Evolutionary conservation across 2,113 vertebrate species (phyloP), one percentile per base, ranked within the genome.

Genomic region (Chaetorhynchus papuensis): DNA sequence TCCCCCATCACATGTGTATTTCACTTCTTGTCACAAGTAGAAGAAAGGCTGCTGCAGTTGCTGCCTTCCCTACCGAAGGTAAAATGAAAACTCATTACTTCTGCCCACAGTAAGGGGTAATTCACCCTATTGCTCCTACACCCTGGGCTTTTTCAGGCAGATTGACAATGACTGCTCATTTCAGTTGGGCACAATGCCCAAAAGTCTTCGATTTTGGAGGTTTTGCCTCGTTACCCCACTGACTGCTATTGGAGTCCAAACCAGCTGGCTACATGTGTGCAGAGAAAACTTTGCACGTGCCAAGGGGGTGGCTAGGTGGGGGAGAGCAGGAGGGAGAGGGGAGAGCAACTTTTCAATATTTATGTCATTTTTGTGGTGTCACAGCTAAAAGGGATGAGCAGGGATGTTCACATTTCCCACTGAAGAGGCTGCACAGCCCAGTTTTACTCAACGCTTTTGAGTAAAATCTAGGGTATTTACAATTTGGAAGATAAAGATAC

Each of bases 1-100:
- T 95, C 79, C 82, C 65, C 71, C 75, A 56, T 71, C 77, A 70
- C 31, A 56, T 56, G 80, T 57, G 47, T 82, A 65, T 87, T 95
- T 93, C 63, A 85, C 66, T 81, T 81, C 78, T 83, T 85, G 87
- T 72, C 84, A 61, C 11, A 77, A 82, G 64, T 0, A 65, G 77
- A 47, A 91, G 31, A 79, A 95, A 90, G 0, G 9, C 63, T 57
- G 76, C 76, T 78, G 64, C 50, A 70, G 63, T 53, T 8, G 1
- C 33, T 83, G 60, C 60, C 52, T 86, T 59, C 37, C 47, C n/a
- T 50, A 47, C 26, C 24, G 37, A 88, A 66, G 50, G 21, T 2
- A 63, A 68, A 88, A 61, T 2, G 28, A 83, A 90, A 82, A 45
- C 60, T 86, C 60, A 23, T 84, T 33, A 79, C 44, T 94, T 68